Evolutionary conservation across 2,888 invertebrate genomes (phyloP).

Genomic region (Scotopteryx bipunctaria): DNA sequence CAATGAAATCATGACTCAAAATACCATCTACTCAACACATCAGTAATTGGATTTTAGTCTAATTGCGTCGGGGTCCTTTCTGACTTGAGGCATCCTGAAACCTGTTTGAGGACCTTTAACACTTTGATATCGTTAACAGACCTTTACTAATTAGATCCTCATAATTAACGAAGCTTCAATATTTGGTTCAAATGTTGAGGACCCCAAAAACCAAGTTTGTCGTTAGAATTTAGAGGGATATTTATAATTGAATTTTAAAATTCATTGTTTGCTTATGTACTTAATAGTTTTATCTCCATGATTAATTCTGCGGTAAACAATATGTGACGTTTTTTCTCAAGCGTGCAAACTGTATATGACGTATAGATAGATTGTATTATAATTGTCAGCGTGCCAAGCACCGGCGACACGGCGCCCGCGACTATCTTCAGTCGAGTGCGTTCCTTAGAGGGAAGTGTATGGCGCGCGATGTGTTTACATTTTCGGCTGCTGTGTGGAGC

Average conservation of each 20-base stretch:
- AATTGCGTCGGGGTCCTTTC: conserved; percentile 1
- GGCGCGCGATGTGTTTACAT: conserved; percentile 81
- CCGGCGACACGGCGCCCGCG: conserved; percentile 63
- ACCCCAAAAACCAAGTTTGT: not conserved
- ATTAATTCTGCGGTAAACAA: conserved; percentile 30
- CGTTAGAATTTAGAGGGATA: not conserved
- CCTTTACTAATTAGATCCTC: conserved; percentile 16
- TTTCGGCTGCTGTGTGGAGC: conserved; percentile 79
- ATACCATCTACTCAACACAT: not conserved
- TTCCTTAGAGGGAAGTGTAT: conserved; percentile 80
- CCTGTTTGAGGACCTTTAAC: conserved; percentile 7
- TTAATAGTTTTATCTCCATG: not conserved
- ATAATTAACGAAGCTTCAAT: not conserved
- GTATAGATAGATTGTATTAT: conserved; percentile 45
- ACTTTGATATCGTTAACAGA: conserved; percentile 16
- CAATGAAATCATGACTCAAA: conserved; percentile 17
- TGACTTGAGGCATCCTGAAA: not conserved
- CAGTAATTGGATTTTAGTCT: conserved; percentile 5
- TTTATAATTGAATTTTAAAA: not conserved
- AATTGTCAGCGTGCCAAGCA: conserved; percentile 79
- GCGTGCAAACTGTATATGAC: conserved; percentile 59
- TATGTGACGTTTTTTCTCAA: conserved; percentile 54
- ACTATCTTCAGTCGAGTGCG: conserved; percentile 78
- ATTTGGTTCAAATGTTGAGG: not conserved
- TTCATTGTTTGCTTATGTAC: not conserved